Evolutionary conservation across 2,113 vertebrate species (phyloP).

Genomic region (Sceloporus tristichus): DNA sequence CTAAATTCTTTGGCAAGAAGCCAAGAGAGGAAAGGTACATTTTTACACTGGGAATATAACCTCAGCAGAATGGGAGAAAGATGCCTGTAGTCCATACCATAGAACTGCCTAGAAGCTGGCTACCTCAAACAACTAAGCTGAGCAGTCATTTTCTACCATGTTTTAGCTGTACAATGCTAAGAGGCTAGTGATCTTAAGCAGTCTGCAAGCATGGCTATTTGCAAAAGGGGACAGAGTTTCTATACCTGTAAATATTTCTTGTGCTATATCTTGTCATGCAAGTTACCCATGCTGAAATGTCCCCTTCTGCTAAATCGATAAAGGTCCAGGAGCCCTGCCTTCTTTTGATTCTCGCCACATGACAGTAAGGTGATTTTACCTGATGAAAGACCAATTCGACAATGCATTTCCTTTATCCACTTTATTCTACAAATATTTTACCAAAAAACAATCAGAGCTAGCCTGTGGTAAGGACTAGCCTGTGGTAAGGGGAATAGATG

Average conservation of each 20-base stretch:
- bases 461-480: too few species aligned
- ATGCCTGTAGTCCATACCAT: conserved; percentile 28
- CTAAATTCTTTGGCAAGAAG: conserved; percentile 47
- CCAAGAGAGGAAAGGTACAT: conserved; percentile 50
- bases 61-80: not conserved
- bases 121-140: not conserved
- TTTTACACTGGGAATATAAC: conserved; percentile 52
- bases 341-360: not conserved
- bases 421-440: too few species aligned
- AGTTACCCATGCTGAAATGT: not conserved
- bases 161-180: not conserved
- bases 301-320: too few species aligned
- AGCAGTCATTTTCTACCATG: not conserved
- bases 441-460: too few species aligned
- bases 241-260: not conserved
- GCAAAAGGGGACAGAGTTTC: not conserved
- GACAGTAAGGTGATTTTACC: fast-evolving
- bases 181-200: too few species aligned
- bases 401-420: not conserved
- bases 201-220: too few species aligned
- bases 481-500: too few species aligned
- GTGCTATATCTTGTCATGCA: too few species aligned
- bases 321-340: too few species aligned
- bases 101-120: not conserved
- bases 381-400: not conserved